Evolutionary conservation across 2,888 invertebrate species (phyloP).

Genomic region (Dascillus cervinus): DNA sequence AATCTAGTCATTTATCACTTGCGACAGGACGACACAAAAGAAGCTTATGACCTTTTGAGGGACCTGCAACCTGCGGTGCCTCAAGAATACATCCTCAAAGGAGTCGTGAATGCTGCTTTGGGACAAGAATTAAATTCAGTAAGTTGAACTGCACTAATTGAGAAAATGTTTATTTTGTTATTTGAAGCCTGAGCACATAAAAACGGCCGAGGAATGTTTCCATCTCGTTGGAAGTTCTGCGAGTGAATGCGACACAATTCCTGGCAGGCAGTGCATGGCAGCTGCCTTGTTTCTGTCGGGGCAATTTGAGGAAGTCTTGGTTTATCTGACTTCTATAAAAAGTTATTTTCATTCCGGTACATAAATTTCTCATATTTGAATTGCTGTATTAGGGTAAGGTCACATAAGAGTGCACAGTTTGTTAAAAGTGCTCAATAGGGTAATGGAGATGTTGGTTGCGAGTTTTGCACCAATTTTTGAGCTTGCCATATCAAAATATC

Average conservation of each 20-base stretch:
- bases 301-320: slow-evolving; percentile 93
- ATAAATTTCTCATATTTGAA: no score
- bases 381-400: no score
- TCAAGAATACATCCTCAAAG: slow-evolving; percentile 93
- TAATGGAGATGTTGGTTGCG: no score
- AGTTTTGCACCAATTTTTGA: no score
- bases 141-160: neutral
- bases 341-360: slow-evolving; percentile 68
- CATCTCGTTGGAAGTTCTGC: slow-evolving; percentile 94
- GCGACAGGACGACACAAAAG: slow-evolving; percentile 78
- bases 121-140: slow-evolving; percentile 87
- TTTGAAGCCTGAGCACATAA: slow-evolving; percentile 80
- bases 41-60: slow-evolving; percentile 83
- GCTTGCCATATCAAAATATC: no score
- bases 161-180: neutral
- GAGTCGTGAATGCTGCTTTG: slow-evolving; percentile 87
- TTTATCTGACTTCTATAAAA: slow-evolving; percentile 94
- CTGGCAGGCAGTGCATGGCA: slow-evolving; percentile 96
- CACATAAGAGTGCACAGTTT: no score
- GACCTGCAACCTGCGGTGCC: slow-evolving; percentile 90
- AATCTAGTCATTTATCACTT: slow-evolving; percentile 94
- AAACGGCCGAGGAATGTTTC: slow-evolving; percentile 92
- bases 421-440: no score
- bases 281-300: slow-evolving; percentile 90
- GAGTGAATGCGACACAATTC: slow-evolving; percentile 96